Percentiles rank a stretch among this genome's conserved stretches.
phyloP scores from a whole-genome alignment of 1,140 invertebrate genomes.

The Drosophila albomicans region DNA sequence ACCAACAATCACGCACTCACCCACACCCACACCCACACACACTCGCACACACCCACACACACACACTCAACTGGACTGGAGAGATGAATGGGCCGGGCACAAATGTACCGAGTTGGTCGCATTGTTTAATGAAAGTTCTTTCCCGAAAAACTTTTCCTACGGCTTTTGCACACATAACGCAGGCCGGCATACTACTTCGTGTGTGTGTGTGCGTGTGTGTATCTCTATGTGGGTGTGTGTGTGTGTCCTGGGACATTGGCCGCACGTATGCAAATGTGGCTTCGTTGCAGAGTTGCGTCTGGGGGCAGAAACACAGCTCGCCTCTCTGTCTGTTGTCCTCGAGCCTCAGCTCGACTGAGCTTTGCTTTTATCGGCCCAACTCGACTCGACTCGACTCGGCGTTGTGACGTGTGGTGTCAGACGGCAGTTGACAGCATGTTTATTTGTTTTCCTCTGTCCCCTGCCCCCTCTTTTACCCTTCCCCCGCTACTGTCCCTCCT shows the following conservation, averaged over 20 bases:
- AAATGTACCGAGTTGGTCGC: constrained; percentile 70
- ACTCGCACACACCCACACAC: background rate
- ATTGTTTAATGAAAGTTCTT: constrained; percentile 84
- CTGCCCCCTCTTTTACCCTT: background rate
- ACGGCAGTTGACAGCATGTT: constrained; percentile 82
- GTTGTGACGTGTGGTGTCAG: constrained; percentile 73
- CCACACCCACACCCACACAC: constrained; percentile 9
- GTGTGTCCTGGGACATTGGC: constrained; percentile 73
- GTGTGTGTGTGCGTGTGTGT: background rate
- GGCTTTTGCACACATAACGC: constrained; percentile 34
- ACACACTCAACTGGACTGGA: constrained; percentile 12
- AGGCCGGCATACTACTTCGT: constrained; percentile 39
- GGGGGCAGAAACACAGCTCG: constrained; percentile 9
- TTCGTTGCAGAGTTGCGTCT: constrained; percentile 31
- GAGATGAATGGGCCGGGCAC: constrained; percentile 58
- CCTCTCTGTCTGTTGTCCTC: background rate
- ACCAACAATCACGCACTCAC: constrained; percentile 69
- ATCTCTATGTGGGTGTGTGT: constrained; percentile 26
- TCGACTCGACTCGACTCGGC: constrained; percentile 7
- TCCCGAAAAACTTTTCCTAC: constrained; percentile 72
- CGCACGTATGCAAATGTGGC: constrained; percentile 77
- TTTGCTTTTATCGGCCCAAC: too few relatives aligned
- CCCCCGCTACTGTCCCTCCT: background rate
- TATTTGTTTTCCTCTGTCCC: constrained; percentile 69
- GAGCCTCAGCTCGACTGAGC: too few relatives aligned